phyloP scores from a whole-genome alignment of 2,113 vertebrate species.

The Heloderma charlesbogerti region DNA sequence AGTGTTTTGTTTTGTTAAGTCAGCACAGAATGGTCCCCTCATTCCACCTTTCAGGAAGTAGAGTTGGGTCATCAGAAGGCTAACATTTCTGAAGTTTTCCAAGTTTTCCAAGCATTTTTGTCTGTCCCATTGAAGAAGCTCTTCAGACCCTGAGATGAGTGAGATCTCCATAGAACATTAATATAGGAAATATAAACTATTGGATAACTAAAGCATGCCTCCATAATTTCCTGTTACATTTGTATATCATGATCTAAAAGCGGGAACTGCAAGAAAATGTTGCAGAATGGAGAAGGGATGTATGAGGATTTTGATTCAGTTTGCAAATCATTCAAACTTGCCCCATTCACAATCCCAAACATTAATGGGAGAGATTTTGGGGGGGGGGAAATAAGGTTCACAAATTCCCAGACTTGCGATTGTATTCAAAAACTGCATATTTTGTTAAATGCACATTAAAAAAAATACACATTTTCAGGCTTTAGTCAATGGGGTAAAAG shows the following conservation, averaged over 20 bases:
- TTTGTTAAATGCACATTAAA: no score
- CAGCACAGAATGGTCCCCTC: background rate
- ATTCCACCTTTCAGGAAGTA: background rate
- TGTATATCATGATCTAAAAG: background rate
- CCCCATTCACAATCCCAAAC: no score
- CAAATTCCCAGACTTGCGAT: no score
- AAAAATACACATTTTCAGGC: no score
- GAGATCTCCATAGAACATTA: background rate
- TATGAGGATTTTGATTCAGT: no score
- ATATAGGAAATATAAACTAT: background rate
- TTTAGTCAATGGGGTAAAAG: no score
- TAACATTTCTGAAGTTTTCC: background rate
- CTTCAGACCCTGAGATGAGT: background rate
- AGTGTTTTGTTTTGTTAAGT: background rate
- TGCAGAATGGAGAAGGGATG: background rate
- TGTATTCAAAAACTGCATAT: no score
- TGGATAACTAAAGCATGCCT: background rate
- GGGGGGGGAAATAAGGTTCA: no score
- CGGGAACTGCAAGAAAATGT: no score
- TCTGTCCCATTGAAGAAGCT: background rate
- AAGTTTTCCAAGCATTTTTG: background rate
- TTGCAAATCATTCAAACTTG: no score
- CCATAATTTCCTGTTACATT: background rate
- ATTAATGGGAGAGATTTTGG: no score
- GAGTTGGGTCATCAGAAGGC: background rate